Percentiles rank a stretch among this genome's conserved stretches.
Conservation (phyloP, 2,888 invertebrate genomes). For the Keiferia lycopersicella region DNA sequence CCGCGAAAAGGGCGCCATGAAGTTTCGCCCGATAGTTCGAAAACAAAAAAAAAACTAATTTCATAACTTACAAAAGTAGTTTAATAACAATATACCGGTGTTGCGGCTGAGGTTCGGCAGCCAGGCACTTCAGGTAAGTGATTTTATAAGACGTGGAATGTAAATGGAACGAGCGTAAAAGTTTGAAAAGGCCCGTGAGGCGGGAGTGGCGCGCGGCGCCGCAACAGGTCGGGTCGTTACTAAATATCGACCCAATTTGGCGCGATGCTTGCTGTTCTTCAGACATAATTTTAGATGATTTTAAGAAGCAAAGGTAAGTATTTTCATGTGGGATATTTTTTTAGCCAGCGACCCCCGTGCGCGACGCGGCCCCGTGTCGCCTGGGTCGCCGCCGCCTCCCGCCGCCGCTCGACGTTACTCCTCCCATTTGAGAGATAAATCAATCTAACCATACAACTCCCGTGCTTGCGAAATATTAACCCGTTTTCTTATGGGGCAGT, state of each 20-base stretch:
- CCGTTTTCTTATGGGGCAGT: background rate
- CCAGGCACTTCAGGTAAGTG: constrained; percentile 61
- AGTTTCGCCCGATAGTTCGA: constrained; percentile 47
- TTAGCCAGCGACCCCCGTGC: too few species aligned
- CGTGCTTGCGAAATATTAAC: background rate
- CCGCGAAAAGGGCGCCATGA: constrained; percentile 54
- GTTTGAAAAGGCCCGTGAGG: constrained; percentile 41
- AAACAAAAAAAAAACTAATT: constrained; percentile 62
- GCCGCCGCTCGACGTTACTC: background rate
- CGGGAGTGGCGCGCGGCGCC: constrained; percentile 51
- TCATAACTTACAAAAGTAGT: constrained; percentile 61
- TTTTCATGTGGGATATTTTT: background rate
- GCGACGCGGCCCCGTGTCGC: too few species aligned
- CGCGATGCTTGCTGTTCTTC: background rate
- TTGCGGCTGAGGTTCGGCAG: constrained; percentile 46
- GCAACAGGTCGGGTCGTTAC: constrained; percentile 62
- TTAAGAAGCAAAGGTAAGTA: background rate
- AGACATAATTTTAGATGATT: background rate
- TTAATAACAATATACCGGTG: constrained; percentile 53
- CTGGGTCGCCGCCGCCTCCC: background rate
- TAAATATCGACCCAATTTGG: constrained; percentile 62
- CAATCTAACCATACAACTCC: background rate
- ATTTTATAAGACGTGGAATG: constrained; percentile 32
- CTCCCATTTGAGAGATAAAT: constrained; percentile 2
- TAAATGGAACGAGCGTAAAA: constrained; percentile 22